Conservation (phyloP, 2,113 vertebrate species). For the Nerophis lumbriciformis region DNA sequence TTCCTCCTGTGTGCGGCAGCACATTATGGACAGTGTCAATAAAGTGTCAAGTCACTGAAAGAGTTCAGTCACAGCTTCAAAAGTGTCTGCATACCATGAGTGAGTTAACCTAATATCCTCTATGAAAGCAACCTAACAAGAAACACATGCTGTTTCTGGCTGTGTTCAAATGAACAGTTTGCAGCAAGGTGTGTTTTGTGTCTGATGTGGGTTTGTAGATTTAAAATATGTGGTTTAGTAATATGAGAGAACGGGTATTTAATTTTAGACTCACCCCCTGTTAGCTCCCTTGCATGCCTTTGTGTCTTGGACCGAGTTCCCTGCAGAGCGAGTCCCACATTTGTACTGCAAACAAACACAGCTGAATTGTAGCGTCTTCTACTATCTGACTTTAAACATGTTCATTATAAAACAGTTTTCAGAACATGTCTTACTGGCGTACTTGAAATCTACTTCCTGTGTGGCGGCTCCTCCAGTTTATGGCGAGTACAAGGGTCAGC, state of each 20-base stretch:
- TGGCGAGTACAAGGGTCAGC: conserved; percentile 42
- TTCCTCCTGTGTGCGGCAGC: conserved; percentile 5
- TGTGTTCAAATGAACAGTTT: conserved; percentile 6
- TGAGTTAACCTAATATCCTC: conserved; percentile 8
- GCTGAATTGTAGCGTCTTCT: background rate
- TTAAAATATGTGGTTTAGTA: conserved; percentile 49
- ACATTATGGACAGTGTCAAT: background rate
- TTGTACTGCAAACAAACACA: conserved; percentile 21
- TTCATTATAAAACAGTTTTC: background rate
- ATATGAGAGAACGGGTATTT: conserved; percentile 62
- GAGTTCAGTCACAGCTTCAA: conserved; percentile 6
- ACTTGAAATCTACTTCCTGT: background rate
- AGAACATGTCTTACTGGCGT: background rate
- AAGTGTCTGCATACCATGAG: conserved; percentile 21
- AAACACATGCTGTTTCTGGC: conserved; percentile 38
- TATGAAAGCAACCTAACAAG: conserved; percentile 45
- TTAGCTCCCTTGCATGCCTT: conserved; percentile 50
- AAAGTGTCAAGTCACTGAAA: conserved; percentile 7
- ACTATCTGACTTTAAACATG: background rate
- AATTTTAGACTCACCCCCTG: conserved; percentile 69
- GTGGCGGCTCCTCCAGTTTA: background rate
- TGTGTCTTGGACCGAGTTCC: conserved; percentile 41
- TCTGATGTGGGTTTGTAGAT: conserved; percentile 18
- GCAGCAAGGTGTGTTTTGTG: conserved; percentile 11
- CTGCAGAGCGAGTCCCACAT: conserved; percentile 59